A percentile compares a stretch with the other conserved stretches of the same genome.
Conservation (phyloP, 2,113 vertebrate species). For the Vidua chalybeata region DNA sequence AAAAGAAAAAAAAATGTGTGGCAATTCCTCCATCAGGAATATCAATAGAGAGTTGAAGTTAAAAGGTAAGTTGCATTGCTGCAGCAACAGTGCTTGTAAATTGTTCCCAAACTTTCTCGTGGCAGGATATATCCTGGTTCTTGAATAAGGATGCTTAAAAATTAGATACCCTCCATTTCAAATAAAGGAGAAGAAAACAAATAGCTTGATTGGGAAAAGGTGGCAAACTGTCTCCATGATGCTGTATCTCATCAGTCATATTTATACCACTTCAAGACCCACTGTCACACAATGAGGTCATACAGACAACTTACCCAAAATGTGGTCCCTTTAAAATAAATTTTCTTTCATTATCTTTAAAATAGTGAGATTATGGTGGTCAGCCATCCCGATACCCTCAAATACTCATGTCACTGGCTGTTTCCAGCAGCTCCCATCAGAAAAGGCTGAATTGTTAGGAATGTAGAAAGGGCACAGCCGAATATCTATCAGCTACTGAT, state of each 20-base stretch:
- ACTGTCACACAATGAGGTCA: accelerated
- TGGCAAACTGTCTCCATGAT: neutral
- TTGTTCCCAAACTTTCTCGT: neutral
- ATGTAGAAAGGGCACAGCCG: neutral
- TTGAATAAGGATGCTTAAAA: neutral
- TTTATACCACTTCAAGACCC: neutral
- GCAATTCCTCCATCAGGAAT: neutral
- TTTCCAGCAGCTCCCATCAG: neutral
- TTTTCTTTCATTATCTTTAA: neutral
- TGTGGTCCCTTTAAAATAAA: neutral
- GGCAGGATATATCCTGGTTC: neutral
- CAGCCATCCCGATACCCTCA: neutral
- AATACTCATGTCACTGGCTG: neutral
- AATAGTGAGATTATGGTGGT: neutral
- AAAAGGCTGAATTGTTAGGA: neutral
- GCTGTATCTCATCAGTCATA: neutral
- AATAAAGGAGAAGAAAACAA: neutral
- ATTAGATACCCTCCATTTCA: neutral
- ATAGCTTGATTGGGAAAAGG: neutral
- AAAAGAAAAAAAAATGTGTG: neutral
- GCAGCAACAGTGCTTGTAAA: neutral
- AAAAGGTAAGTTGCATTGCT: neutral
- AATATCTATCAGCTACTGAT: neutral
- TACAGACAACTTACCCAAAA: neutral
- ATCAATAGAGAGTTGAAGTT: neutral